These are phyloP conservation scores for Corbicula japonica DNA, from an alignment of 2,888 invertebrate species.

Conservation along the genomic window DNA sequence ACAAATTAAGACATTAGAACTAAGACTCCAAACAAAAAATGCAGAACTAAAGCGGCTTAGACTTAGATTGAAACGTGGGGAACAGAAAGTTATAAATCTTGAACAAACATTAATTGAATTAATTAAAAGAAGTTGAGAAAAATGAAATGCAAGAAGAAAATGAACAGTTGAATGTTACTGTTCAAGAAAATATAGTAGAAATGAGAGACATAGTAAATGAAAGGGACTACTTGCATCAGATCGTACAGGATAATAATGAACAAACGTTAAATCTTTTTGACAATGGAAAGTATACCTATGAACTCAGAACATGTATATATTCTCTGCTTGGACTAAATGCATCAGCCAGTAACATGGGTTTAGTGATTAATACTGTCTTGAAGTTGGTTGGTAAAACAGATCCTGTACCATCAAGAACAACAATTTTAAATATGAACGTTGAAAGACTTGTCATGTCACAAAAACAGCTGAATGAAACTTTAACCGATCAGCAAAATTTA, in stretches of 20 bases:
- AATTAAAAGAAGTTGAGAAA: neutral
- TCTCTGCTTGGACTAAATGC: conserved; percentile 21
- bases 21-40: neutral
- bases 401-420: conserved; percentile 24
- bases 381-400: conserved; percentile 20
- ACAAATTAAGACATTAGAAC: no score
- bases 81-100: neutral
- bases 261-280: conserved; percentile 18
- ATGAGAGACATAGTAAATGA: neutral
- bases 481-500: conserved; percentile 54
- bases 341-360: conserved; percentile 2
- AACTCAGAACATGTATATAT: conserved; percentile 35
- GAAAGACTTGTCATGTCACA: conserved; percentile 41
- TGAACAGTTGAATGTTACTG: neutral
- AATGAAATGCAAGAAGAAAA: neutral
- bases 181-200: conserved; percentile 2
- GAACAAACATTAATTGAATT: neutral
- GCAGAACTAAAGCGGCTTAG: conserved; percentile 5
- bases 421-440: conserved; percentile 21
- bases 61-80: neutral
- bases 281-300: conserved; percentile 9
- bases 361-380: conserved; percentile 25
- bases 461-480: conserved; percentile 59
- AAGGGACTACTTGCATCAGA: neutral
- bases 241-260: conserved; percentile 4